Evolutionary conservation across 2,888 invertebrate genomes (phyloP), one percentile per base, ranked within the genome.

Genomic region (Dasysyrphus tricinctus): DNA sequence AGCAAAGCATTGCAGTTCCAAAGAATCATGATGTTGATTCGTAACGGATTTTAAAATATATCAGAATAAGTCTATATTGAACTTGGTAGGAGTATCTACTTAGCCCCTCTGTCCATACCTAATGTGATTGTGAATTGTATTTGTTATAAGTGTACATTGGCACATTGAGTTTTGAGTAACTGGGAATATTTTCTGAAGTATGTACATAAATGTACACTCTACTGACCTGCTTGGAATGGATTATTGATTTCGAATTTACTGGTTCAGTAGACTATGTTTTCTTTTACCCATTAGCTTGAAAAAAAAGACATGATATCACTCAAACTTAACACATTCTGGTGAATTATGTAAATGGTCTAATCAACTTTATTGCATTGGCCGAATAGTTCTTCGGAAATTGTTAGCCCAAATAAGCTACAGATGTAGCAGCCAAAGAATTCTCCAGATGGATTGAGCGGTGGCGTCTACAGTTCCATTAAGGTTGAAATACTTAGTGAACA

Each of bases 41-140:
- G 59, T 82, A 82, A 86, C 86, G 69, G 81, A 74, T 70, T 84
- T 84, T 16, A 16, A 49, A 77, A 67, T 67, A 67, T 42, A 67
- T 82, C 73, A 51, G 32, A 32, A 78, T 42, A 47, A 74, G 74
- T 79, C 74, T 69, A 78, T 69, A 78, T 70, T 83, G 69, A 79
- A 75, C 56, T 73, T 11, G 59, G 14, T 24, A 34, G 39, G 24
- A 7, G 39, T 39, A 39, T 24, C 39, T 44, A 49, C 24, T 61
- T 7, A n/a, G 32, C 39, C 44, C 47, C 16, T n/a, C n/a, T 39
- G 12, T 34, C 3, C n/a, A 19, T 2, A 19, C 39, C 6, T n/a
- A 16, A 65, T 65, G 47, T 34, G 65, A 24, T 65, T 32, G 44
- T 61, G 12, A 14, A 42, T n/a, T 47, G 29, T 24, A 32, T 65